A percentile compares a stretch with the other conserved stretches of the same genome.
These are phyloP conservation scores for Brachionus rotundiformis DNA, from an alignment of 1,140 invertebrate species.

Conservation along the genomic window DNA sequence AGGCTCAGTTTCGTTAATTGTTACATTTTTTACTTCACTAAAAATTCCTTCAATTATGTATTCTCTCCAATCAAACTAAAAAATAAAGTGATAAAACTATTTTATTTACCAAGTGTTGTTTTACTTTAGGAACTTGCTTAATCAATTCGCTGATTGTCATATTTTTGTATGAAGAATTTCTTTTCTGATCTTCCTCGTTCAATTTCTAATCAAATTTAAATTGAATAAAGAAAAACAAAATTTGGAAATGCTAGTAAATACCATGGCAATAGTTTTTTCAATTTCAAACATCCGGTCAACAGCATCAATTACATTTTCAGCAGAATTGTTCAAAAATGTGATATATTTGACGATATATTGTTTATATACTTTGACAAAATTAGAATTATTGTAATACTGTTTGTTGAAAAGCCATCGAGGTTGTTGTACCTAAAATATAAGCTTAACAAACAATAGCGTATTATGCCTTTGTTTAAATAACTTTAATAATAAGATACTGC, in stretches of 20 bases:
- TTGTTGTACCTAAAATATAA: slow-evolving; percentile 30
- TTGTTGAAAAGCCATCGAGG: slow-evolving; percentile 44
- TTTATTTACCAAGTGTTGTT: not conserved
- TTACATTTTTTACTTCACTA: slow-evolving; percentile 21
- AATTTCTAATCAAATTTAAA: slow-evolving; percentile 9
- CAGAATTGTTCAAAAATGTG: not conserved
- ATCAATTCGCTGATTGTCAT: slow-evolving; percentile 6
- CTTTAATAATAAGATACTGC: slow-evolving; percentile 13
- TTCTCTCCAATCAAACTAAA: slow-evolving; percentile 37
- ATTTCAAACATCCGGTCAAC: slow-evolving; percentile 48
- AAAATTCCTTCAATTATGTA: slow-evolving; percentile 39
- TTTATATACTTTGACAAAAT: slow-evolving; percentile 42
- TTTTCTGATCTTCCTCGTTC: slow-evolving; percentile 26
- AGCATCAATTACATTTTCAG: not conserved
- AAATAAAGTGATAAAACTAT: not conserved
- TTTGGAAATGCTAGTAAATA: not conserved
- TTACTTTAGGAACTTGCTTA: slow-evolving; percentile 9
- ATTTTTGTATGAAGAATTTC: slow-evolving; percentile 21
- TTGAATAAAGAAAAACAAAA: not conserved
- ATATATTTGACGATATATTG: slow-evolving; percentile 13
- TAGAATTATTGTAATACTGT: slow-evolving; percentile 37
- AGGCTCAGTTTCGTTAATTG: slow-evolving; percentile 1
- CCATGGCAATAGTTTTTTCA: slow-evolving; percentile 31
- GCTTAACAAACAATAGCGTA: not conserved
- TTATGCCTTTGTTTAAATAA: not conserved